phyloP scores from a whole-genome alignment of 2,888 invertebrate species.

The Calameuta filiformis region DNA sequence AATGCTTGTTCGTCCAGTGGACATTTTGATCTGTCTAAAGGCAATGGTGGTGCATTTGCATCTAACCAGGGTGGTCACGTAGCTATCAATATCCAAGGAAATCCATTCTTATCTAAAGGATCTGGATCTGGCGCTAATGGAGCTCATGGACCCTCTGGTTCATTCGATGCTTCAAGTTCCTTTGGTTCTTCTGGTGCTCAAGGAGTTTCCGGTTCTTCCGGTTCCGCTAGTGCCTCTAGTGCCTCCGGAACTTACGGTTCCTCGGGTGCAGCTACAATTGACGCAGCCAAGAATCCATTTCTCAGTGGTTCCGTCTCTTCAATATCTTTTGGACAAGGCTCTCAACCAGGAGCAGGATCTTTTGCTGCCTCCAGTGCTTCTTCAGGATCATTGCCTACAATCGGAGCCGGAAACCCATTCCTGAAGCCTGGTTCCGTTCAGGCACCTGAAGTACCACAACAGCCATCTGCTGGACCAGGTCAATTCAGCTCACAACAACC shows the following conservation, averaged over 20 bases:
- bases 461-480: background rate
- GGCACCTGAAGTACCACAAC: background rate
- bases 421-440: conserved; percentile 8
- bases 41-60: conserved; percentile 19
- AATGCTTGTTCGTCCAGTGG: conserved; percentile 30
- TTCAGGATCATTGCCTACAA: background rate
- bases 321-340: conserved; percentile 1
- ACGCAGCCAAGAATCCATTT: background rate
- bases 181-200: conserved; percentile 8
- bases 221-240: conserved; percentile 3
- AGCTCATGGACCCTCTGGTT: background rate
- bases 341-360: conserved; percentile 6
- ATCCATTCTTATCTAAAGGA: conserved; percentile 30
- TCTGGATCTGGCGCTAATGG: background rate
- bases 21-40: conserved; percentile 17
- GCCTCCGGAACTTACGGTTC: background rate
- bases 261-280: background rate
- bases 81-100: conserved; percentile 24
- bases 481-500: background rate
- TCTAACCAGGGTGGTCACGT: conserved; percentile 21
- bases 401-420: conserved; percentile 14
- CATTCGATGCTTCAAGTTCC: conserved; percentile 3
- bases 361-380: background rate
- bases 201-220: conserved; percentile 8
- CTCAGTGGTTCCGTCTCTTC: conserved; percentile 6